These are phyloP conservation scores for Parasteatoda tepidariorum DNA, from an alignment of 1,140 invertebrate species.

Conservation along the genomic window DNA sequence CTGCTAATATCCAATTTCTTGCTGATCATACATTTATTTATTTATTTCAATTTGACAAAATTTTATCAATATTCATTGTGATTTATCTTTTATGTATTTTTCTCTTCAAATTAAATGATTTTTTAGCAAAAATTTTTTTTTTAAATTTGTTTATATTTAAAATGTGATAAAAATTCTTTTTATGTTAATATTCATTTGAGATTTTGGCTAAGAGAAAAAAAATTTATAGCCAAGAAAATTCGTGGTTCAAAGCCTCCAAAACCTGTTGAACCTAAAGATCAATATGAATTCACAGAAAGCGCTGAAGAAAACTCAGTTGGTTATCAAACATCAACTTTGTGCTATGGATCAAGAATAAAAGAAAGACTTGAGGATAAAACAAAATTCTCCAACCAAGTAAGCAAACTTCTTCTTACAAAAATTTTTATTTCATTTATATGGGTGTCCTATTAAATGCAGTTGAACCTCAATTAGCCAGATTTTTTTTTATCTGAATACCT, in stretches of 20 bases:
- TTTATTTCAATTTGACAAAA: too few relatives aligned
- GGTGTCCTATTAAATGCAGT: too few relatives aligned
- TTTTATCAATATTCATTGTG: too few relatives aligned
- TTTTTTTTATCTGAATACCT: not conserved
- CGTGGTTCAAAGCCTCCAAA: not conserved
- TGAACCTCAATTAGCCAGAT: not conserved
- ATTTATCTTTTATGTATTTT: too few relatives aligned
- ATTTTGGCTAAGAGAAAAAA: not conserved
- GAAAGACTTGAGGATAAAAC: constrained; percentile 4
- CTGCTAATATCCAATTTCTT: too few relatives aligned
- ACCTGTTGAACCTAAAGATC: constrained; percentile 25
- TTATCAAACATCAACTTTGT: constrained; percentile 24
- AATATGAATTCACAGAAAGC: constrained; percentile 50
- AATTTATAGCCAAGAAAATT: constrained; percentile 31
- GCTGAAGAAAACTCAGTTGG: constrained; percentile 53
- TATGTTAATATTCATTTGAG: too few relatives aligned
- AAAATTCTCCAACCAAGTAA: not conserved
- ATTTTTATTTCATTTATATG: not conserved
- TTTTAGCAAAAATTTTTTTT: too few relatives aligned
- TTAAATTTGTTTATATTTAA: too few relatives aligned
- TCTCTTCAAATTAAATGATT: too few relatives aligned
- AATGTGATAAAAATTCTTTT: too few relatives aligned
- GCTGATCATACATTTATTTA: too few relatives aligned
- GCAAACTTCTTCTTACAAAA: not conserved
- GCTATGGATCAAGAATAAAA: constrained; percentile 36